Evolutionary conservation across 1,140 invertebrate species (phyloP), one percentile per base, ranked within the genome.

Genomic region (Berghia stephanieae): DNA sequence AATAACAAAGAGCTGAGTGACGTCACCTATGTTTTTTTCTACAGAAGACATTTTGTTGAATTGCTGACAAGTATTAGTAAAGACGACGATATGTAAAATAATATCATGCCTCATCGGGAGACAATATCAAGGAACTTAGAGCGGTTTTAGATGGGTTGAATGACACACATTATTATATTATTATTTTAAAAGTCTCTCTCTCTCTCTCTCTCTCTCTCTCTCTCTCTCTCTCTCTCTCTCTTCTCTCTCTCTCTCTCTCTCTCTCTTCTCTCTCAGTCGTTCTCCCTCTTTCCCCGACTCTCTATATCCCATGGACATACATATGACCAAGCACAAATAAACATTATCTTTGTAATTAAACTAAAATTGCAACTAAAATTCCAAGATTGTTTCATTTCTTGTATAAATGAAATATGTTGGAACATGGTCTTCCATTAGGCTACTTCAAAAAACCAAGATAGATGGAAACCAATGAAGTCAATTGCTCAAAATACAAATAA

Each of bases 181-280:
- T 2, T 38, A 4, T n/a, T 55, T 31, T 8, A 10, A 55, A 27
- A 36, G 21, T 43, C 18, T 75, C 42, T 44, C 52, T 44, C 1
- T 66, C 52, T 43, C 24, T 75, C 52, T 69, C 6, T 55, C 43
- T 60, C 18, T 55, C 31, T 34, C n/a, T 72, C n/a, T 34, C 13
- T 27, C 40, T 8, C n/a, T 34, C 31, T 49, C 34, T 55, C 5
- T 72, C 18, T 72, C 6, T 72, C 21, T 72, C 6, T 2, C 10
- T 21, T 66, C 34, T 66, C 57, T 75, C 38, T 42, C 31, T 55
- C 49, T 57, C 27, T 57, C 34, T 74, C 34, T 60, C 31, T 21
- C 1, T 42, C 36, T 1, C 27, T 21, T 10, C 1, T 27, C 36
- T 38, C 36, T 40, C 24, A 31, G 18, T 43, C 16, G 18, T 24